phyloP scores from a whole-genome alignment of 2,888 invertebrate species.

The Erebia palarica region DNA sequence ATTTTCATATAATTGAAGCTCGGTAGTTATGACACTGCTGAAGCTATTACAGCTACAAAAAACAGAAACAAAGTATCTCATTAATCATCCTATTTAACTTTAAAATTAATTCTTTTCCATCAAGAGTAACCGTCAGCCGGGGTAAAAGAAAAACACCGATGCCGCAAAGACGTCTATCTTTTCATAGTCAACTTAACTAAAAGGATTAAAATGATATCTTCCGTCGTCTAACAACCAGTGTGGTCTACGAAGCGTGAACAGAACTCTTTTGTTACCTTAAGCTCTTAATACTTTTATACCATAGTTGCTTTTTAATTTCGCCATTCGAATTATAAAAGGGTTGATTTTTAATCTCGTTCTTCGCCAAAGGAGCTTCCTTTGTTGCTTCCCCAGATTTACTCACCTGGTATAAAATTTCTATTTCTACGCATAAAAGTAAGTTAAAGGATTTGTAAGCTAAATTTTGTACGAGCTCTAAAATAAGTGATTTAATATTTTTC shows the following conservation, averaged over 20 bases:
- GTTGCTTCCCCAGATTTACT: slow-evolving; percentile 57
- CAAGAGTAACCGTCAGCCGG: slow-evolving; percentile 42
- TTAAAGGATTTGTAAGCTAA: slow-evolving; percentile 42
- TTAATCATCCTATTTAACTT: slow-evolving; percentile 32
- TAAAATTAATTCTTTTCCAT: slow-evolving; percentile 38
- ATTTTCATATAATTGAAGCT: not conserved
- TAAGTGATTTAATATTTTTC: slow-evolving; percentile 15
- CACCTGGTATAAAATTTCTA: slow-evolving; percentile 62
- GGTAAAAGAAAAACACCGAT: slow-evolving; percentile 73
- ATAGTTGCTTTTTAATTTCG: slow-evolving; percentile 78
- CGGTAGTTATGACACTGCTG: not conserved
- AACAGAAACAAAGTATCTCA: slow-evolving; percentile 14
- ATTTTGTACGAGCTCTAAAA: slow-evolving; percentile 13
- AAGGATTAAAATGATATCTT: slow-evolving; percentile 83
- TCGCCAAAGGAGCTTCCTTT: slow-evolving; percentile 60
- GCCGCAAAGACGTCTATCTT: slow-evolving; percentile 74
- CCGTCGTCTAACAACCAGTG: slow-evolving; percentile 78
- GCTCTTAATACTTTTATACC: slow-evolving; percentile 80
- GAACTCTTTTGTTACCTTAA: slow-evolving; percentile 79
- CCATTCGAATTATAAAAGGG: slow-evolving; percentile 70
- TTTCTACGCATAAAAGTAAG: slow-evolving; percentile 46
- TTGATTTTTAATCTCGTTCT: slow-evolving; percentile 74
- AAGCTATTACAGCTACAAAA: slow-evolving; percentile 6
- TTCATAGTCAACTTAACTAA: slow-evolving; percentile 82
- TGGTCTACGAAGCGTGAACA: slow-evolving; percentile 78